Conservation (phyloP, 2,797 vertebrate species). For the Myripristis jacobus region DNA sequence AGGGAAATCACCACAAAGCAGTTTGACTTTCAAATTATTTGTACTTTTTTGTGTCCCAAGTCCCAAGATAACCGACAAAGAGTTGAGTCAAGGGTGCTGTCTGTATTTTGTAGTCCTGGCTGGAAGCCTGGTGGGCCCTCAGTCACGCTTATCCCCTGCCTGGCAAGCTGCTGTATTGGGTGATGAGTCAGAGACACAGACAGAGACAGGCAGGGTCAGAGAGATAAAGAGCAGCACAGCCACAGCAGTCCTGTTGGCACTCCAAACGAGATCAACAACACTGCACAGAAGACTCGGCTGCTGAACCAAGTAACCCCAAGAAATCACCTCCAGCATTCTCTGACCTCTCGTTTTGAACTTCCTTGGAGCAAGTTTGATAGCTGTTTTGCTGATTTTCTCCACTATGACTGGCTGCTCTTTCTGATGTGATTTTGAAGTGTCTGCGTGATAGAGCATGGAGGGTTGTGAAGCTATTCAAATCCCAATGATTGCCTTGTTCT, state of each 20-base stretch:
- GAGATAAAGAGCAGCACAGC: constrained; percentile 47
- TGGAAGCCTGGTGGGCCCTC: constrained; percentile 40
- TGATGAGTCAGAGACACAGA: constrained; percentile 62
- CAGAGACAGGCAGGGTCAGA: constrained; percentile 45
- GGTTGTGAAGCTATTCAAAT: neutral
- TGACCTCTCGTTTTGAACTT: constrained; percentile 44
- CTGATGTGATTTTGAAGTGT: constrained; percentile 19
- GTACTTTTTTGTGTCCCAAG: constrained; percentile 6
- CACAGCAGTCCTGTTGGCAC: constrained; percentile 41
- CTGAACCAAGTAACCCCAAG: constrained; percentile 10
- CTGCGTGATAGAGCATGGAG: constrained; percentile 32
- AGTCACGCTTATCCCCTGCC: constrained; percentile 44
- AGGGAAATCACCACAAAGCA: neutral
- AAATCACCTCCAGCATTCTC: constrained; percentile 7
- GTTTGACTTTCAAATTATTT: constrained; percentile 16
- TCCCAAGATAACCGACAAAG: constrained; percentile 38
- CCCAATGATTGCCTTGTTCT: neutral
- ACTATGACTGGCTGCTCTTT: constrained; percentile 19
- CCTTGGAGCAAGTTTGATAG: constrained; percentile 13
- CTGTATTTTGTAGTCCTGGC: constrained; percentile 50
- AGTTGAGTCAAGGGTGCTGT: constrained; percentile 45
- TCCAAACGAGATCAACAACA: constrained; percentile 37
- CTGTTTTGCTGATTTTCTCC: constrained; percentile 51
- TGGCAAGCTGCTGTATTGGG: constrained; percentile 41
- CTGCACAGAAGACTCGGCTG: constrained; percentile 13